Conservation (phyloP, 2,888 invertebrate genomes). For the Drosophila infuscata region DNA sequence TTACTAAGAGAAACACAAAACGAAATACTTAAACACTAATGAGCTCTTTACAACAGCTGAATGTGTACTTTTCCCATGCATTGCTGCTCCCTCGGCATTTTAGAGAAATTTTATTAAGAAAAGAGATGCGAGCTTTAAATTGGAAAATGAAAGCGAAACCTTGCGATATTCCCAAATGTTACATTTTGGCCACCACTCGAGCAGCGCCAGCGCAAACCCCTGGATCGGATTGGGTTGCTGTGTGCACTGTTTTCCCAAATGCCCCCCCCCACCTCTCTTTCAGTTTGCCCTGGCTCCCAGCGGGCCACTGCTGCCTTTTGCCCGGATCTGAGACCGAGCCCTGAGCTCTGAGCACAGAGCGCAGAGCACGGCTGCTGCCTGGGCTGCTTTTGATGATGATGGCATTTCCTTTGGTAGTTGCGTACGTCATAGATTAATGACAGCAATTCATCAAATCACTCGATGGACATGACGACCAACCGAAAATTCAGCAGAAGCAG, state of each 20-base stretch:
- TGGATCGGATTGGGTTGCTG: slow-evolving; percentile 40
- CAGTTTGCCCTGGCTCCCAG: slow-evolving; percentile 48
- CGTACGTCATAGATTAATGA: slow-evolving; percentile 86
- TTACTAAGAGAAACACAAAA: no score
- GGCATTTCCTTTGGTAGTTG: slow-evolving; percentile 84
- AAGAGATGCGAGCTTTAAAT: slow-evolving; percentile 42
- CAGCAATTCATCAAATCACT: slow-evolving; percentile 85
- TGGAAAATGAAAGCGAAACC: slow-evolving; percentile 71
- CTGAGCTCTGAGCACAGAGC: slow-evolving; percentile 38
- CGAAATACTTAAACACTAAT: not conserved
- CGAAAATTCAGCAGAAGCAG: slow-evolving; percentile 75
- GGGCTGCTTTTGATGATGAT: slow-evolving; percentile 82
- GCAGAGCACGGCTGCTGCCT: slow-evolving; percentile 58
- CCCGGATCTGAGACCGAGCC: slow-evolving; percentile 22
- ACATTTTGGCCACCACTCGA: slow-evolving; percentile 48
- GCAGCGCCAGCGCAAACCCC: slow-evolving; percentile 24
- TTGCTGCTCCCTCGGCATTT: not conserved
- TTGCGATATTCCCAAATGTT: slow-evolving; percentile 72
- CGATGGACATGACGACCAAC: slow-evolving; percentile 85
- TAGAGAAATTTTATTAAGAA: slow-evolving; percentile 2
- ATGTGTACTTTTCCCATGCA: not conserved
- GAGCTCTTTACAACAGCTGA: not conserved
- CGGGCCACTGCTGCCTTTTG: slow-evolving; percentile 39
- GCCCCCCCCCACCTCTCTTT: slow-evolving; percentile 23
- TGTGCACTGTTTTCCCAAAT: slow-evolving; percentile 54